Evolutionary conservation across 1,140 invertebrate genomes (phyloP), one percentile per base, ranked within the genome.

Genomic region (Leptoteleia sp.): DNA sequence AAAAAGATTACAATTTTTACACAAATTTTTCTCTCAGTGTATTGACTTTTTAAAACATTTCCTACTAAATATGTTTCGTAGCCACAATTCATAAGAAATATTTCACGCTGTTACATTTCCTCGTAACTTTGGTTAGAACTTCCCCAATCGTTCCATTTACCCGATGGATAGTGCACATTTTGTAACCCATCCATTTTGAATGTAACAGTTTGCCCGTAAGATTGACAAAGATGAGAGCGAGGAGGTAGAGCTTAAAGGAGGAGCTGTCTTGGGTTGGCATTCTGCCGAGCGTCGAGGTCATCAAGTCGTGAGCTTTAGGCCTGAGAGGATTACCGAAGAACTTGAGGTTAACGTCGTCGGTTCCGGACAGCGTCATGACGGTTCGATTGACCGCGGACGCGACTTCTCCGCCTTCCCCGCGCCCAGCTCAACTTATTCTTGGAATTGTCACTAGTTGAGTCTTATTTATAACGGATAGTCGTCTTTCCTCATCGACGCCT

Each of bases 301-400:
- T 80, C 76, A 80, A 80, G 78, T 80, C 67, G 61, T 72, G 78
- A 76, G 78, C 72, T 76, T 72, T 27, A 72, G 72, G 72, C 61
- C 77, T 35, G 47, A 80, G 55, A 62, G 38, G 37, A 76, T 54
- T 50, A 52, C 25, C 62, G 47, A 75, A 43, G 57, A 54, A 78
- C 40, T 47, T 64, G 72, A 81, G 68, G 73, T 80, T 83, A 78
- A 76, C 67, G 71, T 77, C 52, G 72, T 57, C 22, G 50, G 29
- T 57, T 80, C 72, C 54, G 79, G 52, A 80, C 43, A 54, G 3
- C 54, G 62, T 62, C 71, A 72, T 59, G 80, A 79, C 50, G 68
- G 42, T 79, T 65, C 55, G 77, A 81, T 80, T 78, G 77, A 80
- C 70, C 61, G 48, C 67, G 40, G 67, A 45, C 40, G 52, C 11